Evolutionary conservation across 2,113 vertebrate species (phyloP).

Genomic region (Dicentrarchus labrax): DNA sequence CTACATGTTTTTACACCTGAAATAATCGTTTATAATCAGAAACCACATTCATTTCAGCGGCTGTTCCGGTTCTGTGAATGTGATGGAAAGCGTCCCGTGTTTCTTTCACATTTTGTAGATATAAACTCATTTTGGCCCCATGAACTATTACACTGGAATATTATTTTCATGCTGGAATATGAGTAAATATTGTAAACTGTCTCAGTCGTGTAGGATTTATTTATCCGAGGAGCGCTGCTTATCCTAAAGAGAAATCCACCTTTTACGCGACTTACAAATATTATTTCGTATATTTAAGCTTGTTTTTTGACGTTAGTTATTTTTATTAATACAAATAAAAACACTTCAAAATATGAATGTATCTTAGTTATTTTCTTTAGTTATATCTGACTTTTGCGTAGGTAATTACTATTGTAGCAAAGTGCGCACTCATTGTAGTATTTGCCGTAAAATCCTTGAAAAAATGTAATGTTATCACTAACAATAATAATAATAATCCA

Average conservation of each 20-base stretch:
- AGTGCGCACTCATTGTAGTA: neutral
- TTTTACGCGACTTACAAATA: neutral
- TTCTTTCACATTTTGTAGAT: neutral
- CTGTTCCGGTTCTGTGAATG: neutral
- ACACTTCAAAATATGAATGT: neutral
- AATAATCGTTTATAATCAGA: neutral
- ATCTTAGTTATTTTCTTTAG: no score
- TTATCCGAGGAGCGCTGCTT: neutral
- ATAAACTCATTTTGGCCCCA: neutral
- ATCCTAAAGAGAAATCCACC: neutral
- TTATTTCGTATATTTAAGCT: neutral
- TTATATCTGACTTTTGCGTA: neutral
- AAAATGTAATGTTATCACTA: no score
- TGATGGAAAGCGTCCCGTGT: neutral
- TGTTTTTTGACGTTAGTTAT: neutral
- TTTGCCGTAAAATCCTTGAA: neutral
- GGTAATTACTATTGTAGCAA: neutral
- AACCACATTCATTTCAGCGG: neutral
- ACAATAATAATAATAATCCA: neutral
- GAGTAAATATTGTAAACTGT: neutral
- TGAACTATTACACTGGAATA: neutral
- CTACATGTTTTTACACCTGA: neutral
- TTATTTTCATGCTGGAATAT: neutral
- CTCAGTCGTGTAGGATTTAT: neutral
- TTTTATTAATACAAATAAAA: neutral